A percentile compares a stretch with the other conserved stretches of the same genome.
phyloP scores from a whole-genome alignment of 2,888 invertebrate genomes.

The Notocelia uddmanniana region DNA sequence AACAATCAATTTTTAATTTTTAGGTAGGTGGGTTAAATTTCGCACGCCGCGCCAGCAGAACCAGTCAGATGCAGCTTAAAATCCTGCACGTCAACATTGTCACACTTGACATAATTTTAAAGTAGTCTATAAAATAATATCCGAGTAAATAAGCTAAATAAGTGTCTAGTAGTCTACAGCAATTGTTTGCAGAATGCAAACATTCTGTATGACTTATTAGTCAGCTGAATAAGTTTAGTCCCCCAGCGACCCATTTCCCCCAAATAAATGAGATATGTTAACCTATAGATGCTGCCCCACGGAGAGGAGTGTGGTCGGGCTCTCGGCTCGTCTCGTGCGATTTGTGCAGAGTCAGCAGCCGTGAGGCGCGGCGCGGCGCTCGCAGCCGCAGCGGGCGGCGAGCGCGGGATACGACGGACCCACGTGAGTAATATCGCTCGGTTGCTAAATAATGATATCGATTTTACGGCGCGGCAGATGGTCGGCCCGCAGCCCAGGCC shows the following conservation, averaged over 20 bases:
- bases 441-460: constrained; percentile 79
- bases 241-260: constrained; percentile 40
- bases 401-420: constrained; percentile 38
- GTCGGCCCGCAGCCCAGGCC: constrained; percentile 69
- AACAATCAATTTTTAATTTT: no score
- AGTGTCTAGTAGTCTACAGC: neutral
- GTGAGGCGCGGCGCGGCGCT: constrained; percentile 44
- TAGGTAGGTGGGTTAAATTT: no score
- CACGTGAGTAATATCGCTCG: constrained; percentile 66
- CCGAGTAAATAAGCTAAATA: neutral
- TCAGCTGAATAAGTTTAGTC: constrained; percentile 35
- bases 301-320: constrained; percentile 7
- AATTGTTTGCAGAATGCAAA: constrained; percentile 7
- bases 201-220: constrained; percentile 25
- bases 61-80: no score
- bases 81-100: no score
- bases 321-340: constrained; percentile 6
- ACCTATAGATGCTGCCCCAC: constrained; percentile 20
- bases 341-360: constrained; percentile 39
- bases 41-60: no score
- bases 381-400: constrained; percentile 41
- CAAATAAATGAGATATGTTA: constrained; percentile 30
- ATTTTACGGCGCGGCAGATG: constrained; percentile 83
- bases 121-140: neutral
- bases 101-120: no score